Evolutionary conservation across 2,888 invertebrate genomes (phyloP).

Genomic region (Tolmerus cingulatus): DNA sequence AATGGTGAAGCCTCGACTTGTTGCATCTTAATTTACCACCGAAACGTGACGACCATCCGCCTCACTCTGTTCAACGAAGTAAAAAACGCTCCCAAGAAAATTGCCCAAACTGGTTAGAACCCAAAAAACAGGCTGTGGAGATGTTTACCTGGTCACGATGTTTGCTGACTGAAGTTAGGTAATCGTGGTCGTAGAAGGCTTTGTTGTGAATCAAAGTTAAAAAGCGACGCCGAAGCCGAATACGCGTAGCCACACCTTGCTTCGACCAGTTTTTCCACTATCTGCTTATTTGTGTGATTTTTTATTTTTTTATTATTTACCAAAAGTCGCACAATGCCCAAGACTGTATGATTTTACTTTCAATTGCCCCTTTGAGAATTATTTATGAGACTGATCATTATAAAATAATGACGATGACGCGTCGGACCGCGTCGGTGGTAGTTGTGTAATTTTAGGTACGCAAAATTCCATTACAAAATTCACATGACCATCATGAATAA

Average conservation of each 20-base stretch:
- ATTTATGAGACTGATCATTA: background rate
- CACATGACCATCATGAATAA: background rate
- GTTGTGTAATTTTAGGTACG: background rate
- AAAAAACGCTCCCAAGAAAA: background rate
- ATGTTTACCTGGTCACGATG: background rate
- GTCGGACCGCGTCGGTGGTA: background rate
- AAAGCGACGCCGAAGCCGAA: background rate
- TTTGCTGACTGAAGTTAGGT: background rate
- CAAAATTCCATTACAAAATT: background rate
- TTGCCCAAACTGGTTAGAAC: background rate
- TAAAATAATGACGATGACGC: background rate
- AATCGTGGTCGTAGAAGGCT: background rate
- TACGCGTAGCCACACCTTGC: background rate
- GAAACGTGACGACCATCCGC: background rate
- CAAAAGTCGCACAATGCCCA: background rate
- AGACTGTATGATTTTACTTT: background rate
- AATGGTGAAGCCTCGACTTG: background rate
- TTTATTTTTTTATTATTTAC: background rate
- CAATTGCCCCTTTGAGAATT: background rate
- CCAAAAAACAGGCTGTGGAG: background rate
- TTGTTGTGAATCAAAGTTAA: background rate
- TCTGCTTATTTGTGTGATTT: background rate
- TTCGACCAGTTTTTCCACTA: background rate
- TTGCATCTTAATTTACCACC: background rate
- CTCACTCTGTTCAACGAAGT: background rate